Percentiles rank a stretch among this genome's conserved stretches.
Conservation (phyloP, 2,797 vertebrate genomes). For the Dallia pectoralis region DNA sequence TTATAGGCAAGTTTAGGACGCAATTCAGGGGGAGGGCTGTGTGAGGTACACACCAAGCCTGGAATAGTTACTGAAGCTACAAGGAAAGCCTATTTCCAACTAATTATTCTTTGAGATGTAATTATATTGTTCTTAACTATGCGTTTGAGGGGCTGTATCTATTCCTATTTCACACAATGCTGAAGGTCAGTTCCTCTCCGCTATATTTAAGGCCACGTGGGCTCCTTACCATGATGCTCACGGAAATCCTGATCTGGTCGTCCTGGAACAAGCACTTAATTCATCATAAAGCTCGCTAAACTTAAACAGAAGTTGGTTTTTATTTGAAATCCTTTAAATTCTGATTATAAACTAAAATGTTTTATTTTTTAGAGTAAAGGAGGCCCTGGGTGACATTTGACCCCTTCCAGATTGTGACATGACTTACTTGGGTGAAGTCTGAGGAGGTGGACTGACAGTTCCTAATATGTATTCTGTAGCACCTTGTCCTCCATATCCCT, state of each 20-base stretch:
- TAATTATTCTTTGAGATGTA: too few species aligned
- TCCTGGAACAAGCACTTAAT: constrained; percentile 10
- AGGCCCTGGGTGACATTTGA: not conserved
- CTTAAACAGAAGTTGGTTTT: too few species aligned
- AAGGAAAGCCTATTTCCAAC: too few species aligned
- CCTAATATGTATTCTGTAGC: not conserved
- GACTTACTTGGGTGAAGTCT: not conserved
- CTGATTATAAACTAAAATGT: not conserved
- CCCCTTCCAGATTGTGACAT: not conserved
- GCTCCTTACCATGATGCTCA: constrained; percentile 50
- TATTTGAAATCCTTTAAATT: too few species aligned
- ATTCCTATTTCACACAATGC: constrained; percentile 1
- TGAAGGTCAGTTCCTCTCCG: constrained; percentile 43
- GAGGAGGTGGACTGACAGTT: not conserved
- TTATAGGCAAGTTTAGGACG: too few species aligned
- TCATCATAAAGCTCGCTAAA: not conserved
- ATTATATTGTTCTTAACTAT: too few species aligned
- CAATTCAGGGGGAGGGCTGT: too few species aligned
- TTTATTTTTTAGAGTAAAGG: not conserved
- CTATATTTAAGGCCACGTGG: constrained; percentile 31
- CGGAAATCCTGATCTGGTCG: constrained; percentile 41
- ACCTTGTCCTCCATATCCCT: constrained; percentile 57
- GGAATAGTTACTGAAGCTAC: too few species aligned
- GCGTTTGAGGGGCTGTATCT: too few species aligned
- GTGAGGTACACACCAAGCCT: too few species aligned